phyloP scores from a whole-genome alignment of 2,888 invertebrate species.

The Poecilobothrus nobilitatus region DNA sequence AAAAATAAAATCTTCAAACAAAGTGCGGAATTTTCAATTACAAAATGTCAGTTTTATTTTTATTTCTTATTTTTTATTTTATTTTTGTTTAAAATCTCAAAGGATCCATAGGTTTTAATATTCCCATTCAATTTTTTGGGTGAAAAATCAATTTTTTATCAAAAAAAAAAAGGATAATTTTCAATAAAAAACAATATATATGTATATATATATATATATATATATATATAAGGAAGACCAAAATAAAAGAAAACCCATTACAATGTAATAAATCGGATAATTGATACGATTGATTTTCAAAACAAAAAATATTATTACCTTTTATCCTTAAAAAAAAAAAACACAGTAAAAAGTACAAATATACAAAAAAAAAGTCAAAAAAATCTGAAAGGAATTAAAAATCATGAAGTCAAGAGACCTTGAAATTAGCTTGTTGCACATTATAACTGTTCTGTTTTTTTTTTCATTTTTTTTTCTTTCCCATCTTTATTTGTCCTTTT shows the following conservation, averaged over 20 bases:
- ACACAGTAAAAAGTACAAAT: neutral
- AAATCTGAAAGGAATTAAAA: neutral
- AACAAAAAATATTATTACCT: too few relatives aligned
- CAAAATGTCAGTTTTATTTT: too few relatives aligned
- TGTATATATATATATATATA: too few relatives aligned
- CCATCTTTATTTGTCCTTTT: neutral
- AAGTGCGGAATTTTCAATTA: neutral
- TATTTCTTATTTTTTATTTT: too few relatives aligned
- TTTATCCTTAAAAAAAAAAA: neutral
- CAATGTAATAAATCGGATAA: neutral
- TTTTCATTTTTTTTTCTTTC: neutral
- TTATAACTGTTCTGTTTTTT: neutral
- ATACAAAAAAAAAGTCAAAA: neutral
- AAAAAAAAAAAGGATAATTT: neutral
- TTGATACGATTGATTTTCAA: neutral
- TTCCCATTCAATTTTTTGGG: neutral
- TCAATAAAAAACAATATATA: too few relatives aligned
- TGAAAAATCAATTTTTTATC: neutral
- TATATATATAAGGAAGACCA: too few relatives aligned
- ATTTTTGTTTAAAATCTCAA: too few relatives aligned
- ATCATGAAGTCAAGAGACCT: constrained; percentile 38
- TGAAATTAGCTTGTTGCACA: constrained; percentile 31
- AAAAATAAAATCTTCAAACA: neutral
- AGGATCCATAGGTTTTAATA: neutral
- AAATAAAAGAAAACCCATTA: neutral